phyloP scores from a whole-genome alignment of 2,888 invertebrate genomes.

The Charanyca ferruginea region DNA sequence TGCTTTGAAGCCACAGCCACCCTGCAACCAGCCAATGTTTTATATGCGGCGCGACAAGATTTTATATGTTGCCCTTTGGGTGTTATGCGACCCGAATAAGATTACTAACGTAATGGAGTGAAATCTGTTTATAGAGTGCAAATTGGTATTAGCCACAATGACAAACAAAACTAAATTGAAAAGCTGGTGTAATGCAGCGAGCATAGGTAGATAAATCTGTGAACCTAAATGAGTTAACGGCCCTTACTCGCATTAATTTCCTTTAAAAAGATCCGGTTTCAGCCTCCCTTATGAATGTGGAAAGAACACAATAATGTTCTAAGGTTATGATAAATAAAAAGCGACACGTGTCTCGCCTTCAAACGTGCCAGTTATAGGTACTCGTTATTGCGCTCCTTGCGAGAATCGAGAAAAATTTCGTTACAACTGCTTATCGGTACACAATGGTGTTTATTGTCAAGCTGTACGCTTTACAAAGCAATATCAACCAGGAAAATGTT shows the following conservation, averaged over 20 bases:
- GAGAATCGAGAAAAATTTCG: conserved; percentile 64
- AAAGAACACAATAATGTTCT: conserved; percentile 46
- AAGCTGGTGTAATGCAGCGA: background rate
- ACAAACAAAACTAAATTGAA: conserved; percentile 1
- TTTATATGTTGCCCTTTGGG: conserved; percentile 33
- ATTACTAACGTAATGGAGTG: conserved; percentile 34
- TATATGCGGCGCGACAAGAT: conserved; percentile 41
- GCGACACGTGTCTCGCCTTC: conserved; percentile 68
- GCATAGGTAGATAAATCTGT: background rate
- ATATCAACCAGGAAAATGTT: conserved; percentile 67
- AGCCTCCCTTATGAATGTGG: conserved; percentile 1
- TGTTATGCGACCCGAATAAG: conserved; percentile 40
- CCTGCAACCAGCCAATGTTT: conserved; percentile 43
- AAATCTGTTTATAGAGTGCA: conserved; percentile 26
- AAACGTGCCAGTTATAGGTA: conserved; percentile 57
- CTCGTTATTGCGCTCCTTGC: conserved; percentile 58
- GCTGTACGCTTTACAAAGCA: conserved; percentile 60
- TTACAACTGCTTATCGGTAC: conserved; percentile 65
- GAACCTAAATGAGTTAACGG: background rate
- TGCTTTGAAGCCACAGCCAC: conserved; percentile 36
- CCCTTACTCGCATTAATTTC: background rate
- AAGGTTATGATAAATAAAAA: conserved; percentile 70
- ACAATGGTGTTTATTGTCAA: conserved; percentile 71
- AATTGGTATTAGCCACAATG: conserved; percentile 11
- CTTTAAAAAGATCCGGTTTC: background rate